phyloP scores from a whole-genome alignment of 2,888 invertebrate genomes.

The Ischnus inquisitorius region DNA sequence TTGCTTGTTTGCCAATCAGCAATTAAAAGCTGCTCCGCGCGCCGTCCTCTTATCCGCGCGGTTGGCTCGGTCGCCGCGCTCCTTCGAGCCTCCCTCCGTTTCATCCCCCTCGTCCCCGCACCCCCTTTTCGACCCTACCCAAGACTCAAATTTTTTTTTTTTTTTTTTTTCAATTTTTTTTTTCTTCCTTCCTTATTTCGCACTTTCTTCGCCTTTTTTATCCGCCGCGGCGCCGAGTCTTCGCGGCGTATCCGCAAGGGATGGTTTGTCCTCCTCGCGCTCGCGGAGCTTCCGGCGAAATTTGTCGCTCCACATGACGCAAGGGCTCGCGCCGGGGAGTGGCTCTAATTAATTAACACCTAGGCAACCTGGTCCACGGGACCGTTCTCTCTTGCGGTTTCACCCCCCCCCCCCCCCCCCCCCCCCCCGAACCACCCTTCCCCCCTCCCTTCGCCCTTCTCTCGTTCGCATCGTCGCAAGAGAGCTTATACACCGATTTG shows the following conservation, averaged over 20 bases:
- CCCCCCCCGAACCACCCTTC: conserved; percentile 11
- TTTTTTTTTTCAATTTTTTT: conserved; percentile 25
- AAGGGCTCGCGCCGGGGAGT: conserved; percentile 74
- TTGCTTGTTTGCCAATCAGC: conserved; percentile 82
- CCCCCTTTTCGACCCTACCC: neutral
- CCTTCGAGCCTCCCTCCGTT: conserved; percentile 1
- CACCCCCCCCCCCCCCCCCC: conserved; percentile 14
- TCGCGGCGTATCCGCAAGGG: conserved; percentile 27
- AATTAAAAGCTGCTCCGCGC: conserved; percentile 78
- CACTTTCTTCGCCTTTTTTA: conserved; percentile 19
- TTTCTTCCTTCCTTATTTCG: neutral
- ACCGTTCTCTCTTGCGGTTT: conserved; percentile 64
- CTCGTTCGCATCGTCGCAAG: conserved; percentile 21
- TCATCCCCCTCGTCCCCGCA: neutral
- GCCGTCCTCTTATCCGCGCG: conserved; percentile 15
- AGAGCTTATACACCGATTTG: conserved; percentile 4
- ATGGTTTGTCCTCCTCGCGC: conserved; percentile 39
- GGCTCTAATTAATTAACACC: conserved; percentile 85
- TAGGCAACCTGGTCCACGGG: conserved; percentile 73
- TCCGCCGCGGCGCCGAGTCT: neutral
- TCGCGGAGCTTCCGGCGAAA: neutral
- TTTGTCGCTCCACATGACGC: conserved; percentile 30
- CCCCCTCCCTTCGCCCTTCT: neutral
- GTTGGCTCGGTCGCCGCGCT: conserved; percentile 5
- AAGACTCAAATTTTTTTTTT: conserved; percentile 16